Evolutionary conservation across 2,113 vertebrate species (phyloP), one percentile per base, ranked within the genome.

Genomic region (Grammomys dolichurus): DNA sequence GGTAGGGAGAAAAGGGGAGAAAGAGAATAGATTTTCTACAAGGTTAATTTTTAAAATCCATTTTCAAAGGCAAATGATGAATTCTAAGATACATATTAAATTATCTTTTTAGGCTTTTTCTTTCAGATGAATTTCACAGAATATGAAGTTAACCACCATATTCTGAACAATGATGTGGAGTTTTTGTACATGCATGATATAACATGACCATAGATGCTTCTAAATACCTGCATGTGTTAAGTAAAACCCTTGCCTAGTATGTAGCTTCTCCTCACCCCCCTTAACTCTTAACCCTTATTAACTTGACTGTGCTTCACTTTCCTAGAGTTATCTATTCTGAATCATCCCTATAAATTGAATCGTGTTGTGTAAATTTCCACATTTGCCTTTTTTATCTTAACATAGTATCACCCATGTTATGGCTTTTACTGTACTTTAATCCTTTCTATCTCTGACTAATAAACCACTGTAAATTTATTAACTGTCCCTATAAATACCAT

Each of bases 181-280:
- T 33, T 17, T 63, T 87, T n/a, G 0, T 88, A 1, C 0, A 43
- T 51, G 40, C 3, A 19, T 11, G 3, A 0, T 5, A 9, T 5
- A n/a, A 1, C 1, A 33, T 5, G 7, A 8, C 19, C 1, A 19
- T 1, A 12, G 48, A 63, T 80, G 0, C 14, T 60, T 63, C 12
- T 28, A 78, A 86, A 40, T 4, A 9, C 24, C 76, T 14, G 6
- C 8, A 22, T 82, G 19, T 36, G 58, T 48, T 63, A 77, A 89
- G 24, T 54, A 16, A 93, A 84, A 28, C 6, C 6, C 10, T 81
- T 43, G 6, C 24, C 16, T 36, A 40, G 31, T 17, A 13, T 40
- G 0, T 12, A 13, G 6, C 20, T 51, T 76, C 13, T 72, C 20
- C 20, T 26, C 31, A 7, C 36, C 48, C 1, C 7, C 16, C 54